Evolutionary conservation across 2,888 invertebrate species (phyloP), one percentile per base, ranked within the genome.

Genomic region (Tetrapedia diversipes): DNA sequence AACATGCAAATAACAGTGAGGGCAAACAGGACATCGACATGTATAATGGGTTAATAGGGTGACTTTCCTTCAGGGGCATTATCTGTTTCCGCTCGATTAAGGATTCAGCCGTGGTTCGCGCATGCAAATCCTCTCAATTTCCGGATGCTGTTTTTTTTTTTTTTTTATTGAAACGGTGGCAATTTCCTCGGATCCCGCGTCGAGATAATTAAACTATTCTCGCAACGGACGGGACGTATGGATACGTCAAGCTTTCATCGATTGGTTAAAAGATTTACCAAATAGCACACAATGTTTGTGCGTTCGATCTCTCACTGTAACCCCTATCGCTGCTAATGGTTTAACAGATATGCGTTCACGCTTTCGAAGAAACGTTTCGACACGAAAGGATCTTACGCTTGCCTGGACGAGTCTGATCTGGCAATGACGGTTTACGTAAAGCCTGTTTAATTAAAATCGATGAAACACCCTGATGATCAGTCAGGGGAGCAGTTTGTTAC

Each of bases 391-490:
- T n/a, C n/a, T n/a, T n/a, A n/a, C 29, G n/a, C 32, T 45, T 43
- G 51, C 11, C 49, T 37, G 32, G 43, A 29, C 49, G 32, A 57
- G 57, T 43, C 41, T 49, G n/a, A n/a, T 53, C 73, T 75, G 77
- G 65, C 49, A 63, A 65, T 66, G 72, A 74, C 70, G 61, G 73
- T 73, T 80, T 80, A 72, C 78, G 74, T 83, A 78, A 83, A 68
- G 60, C 54, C 24, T 53, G 59, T 68, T 80, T 82, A 82, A 82
- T 82, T 82, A 80, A 82, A 82, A 82, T 78, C 80, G 79, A 82
- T 77, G 77, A 78, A 78, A 61, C 59, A 65, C 61, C 22, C 60
- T 22, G 63, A 64, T 53, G 49, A 41, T 27, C 56, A 32, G 51
- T 27, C 19, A 22, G 51, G 10, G 39, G 60, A 47, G 64, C 68